These are phyloP conservation scores for Hippocampus barbouri DNA, from an alignment of 2,113 vertebrate species.

Conservation along the genomic window DNA sequence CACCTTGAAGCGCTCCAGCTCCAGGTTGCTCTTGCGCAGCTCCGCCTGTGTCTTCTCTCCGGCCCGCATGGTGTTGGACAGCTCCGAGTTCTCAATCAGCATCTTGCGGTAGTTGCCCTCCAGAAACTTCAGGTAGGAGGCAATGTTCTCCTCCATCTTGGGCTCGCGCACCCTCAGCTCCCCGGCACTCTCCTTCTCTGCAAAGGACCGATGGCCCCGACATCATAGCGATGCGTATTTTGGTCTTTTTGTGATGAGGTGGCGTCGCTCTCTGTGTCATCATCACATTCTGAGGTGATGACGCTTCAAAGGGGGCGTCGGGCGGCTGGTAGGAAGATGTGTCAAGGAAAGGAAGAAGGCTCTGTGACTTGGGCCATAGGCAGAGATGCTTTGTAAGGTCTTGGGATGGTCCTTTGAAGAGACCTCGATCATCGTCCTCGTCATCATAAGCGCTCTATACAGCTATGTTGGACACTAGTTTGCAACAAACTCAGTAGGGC, in stretches of 20 bases:
- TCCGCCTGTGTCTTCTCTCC: constrained; percentile 4
- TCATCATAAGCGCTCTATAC: no score
- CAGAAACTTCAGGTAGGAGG: constrained; percentile 6
- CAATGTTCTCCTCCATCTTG: constrained; percentile 6
- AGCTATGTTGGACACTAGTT: no score
- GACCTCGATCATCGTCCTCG: no score
- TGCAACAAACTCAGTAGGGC: no score
- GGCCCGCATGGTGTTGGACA: not conserved
- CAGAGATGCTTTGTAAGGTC: not conserved
- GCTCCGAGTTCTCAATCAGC: not conserved
- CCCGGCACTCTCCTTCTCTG: not conserved
- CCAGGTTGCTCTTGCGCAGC: not conserved
- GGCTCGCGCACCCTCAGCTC: not conserved
- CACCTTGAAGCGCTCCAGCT: constrained; percentile 4
- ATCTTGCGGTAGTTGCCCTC: constrained; percentile 10
- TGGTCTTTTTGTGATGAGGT: not conserved
- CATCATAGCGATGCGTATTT: not conserved
- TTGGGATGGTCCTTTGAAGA: not conserved
- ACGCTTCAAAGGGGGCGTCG: not conserved
- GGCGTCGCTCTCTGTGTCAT: not conserved
- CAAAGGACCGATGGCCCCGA: not conserved
- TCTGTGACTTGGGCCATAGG: not conserved
- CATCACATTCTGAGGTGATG: not conserved
- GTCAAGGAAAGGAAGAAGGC: not conserved
- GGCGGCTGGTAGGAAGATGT: not conserved